These are phyloP conservation scores for Falco columbarius DNA, from an alignment of 2,797 vertebrate species.

Conservation along the genomic window DNA sequence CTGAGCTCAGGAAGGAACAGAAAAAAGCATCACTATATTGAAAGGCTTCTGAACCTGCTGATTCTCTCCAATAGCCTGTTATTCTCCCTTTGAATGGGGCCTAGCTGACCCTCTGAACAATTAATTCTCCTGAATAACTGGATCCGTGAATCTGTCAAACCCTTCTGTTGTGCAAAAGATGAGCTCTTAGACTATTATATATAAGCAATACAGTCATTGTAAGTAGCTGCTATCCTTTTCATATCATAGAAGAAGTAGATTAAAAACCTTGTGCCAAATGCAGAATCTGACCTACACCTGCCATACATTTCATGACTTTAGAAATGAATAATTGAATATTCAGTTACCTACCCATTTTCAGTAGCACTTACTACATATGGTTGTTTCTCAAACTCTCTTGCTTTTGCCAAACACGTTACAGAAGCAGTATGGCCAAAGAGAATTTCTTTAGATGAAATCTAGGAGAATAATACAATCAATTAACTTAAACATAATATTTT, in stretches of 20 bases:
- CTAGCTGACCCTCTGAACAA: background rate
- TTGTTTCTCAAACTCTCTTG: conserved; percentile 83
- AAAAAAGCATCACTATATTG: background rate
- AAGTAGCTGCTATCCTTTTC: background rate
- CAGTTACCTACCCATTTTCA: conserved; percentile 81
- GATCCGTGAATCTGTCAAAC: background rate
- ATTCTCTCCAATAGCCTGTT: background rate
- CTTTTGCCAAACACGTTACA: conserved; percentile 81
- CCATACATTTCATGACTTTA: background rate
- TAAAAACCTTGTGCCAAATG: background rate
- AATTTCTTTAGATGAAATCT: conserved; percentile 81
- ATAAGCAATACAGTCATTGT: background rate
- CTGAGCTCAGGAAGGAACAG: background rate
- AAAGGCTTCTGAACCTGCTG: background rate
- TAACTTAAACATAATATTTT: background rate
- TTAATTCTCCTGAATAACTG: background rate
- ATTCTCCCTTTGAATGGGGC: background rate
- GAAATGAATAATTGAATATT: background rate
- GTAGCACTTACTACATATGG: conserved; percentile 81
- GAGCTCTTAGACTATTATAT: background rate
- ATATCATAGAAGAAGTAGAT: background rate
- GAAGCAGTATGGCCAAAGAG: conserved; percentile 81
- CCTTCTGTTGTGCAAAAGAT: background rate
- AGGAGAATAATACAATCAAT: conserved; percentile 23
- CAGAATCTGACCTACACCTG: background rate